Conservation (phyloP, 2,797 vertebrate species). For the Triplophysa bombifrons region DNA sequence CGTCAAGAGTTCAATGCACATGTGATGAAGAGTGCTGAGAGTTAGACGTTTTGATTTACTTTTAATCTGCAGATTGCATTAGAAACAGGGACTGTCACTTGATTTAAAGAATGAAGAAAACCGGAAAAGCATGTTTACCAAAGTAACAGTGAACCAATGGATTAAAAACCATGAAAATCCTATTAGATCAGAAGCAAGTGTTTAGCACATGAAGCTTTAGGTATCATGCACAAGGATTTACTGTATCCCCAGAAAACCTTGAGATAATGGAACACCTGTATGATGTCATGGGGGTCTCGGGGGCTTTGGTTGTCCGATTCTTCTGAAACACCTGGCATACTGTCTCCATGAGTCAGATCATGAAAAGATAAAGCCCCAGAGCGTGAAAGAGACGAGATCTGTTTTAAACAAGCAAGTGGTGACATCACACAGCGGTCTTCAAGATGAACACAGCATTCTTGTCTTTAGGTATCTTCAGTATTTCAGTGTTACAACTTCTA, state of each 20-base stretch:
- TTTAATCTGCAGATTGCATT: slow-evolving; percentile 18
- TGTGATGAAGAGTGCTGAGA: background rate
- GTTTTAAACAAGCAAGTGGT: slow-evolving; percentile 34
- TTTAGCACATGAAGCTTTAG: background rate
- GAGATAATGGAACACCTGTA: slow-evolving; percentile 47
- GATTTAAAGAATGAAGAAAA: background rate
- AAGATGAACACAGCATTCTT: background rate
- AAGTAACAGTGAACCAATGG: no score
- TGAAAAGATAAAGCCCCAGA: slow-evolving; percentile 35
- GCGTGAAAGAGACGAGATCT: slow-evolving; percentile 52
- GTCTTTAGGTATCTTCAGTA: background rate
- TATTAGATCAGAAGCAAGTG: no score
- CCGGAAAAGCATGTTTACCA: no score
- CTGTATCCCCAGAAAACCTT: background rate
- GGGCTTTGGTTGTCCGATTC: slow-evolving; percentile 11
- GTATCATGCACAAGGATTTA: background rate
- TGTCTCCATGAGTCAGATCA: slow-evolving; percentile 39
- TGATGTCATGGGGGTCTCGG: slow-evolving; percentile 7
- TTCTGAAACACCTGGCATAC: slow-evolving; percentile 49
- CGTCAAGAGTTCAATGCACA: slow-evolving; percentile 33
- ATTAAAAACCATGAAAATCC: background rate
- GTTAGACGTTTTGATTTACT: background rate
- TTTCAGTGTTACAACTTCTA: background rate
- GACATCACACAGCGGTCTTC: slow-evolving; percentile 3
- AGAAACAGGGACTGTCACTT: slow-evolving; percentile 7